Base-by-base conservation (phyloP, 2,888 invertebrate genomes). In the Corythucha ciliata region DNA sequence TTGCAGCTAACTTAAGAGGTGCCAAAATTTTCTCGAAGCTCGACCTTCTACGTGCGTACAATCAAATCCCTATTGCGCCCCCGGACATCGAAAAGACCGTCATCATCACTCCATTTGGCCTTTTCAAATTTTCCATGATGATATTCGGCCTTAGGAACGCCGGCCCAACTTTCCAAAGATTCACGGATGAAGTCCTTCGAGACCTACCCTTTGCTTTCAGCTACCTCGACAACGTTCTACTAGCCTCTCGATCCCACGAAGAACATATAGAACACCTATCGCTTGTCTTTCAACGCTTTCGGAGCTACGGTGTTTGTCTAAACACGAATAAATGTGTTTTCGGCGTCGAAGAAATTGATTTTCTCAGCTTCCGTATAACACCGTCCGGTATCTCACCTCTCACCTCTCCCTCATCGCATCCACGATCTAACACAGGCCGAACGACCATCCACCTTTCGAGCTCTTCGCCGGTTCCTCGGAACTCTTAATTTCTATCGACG, bases 1-100 rank as follows among this genome's bases (percentile, higher is more conserved):
- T 63, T 40, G 22, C 56, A 3, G 48, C 55, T 4, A 32, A 53
- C 4, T 44, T 67, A 1, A 16, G 42, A 8, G 61, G 60, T 1
- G 60, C 58, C 10, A 59, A 40, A 2, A 51, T 64, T 14, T 65
- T 64, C 48, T 60, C 62, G 3, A 60, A 52, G 10, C 52, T 67
- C 2, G 66, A 68, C 56, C 54, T 68, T 14, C 57, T 58, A 5
- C 41, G 60, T n/a, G 67, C 66, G 0, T 72, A 64, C 49, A 61
- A 66, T 44, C 65, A 69, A 45, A 67, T 72, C 3, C 68, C 66
- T 3, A 59, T 69, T 21, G 41, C 27, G 10, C 8, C 8, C 6
- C 46, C 44, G 2, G 56, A 56, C 48, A 53, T 57, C 5, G 24
- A 6, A 10, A 57, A 44, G 36, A 58, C 57, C 7, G 57, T 54